phyloP scores from a whole-genome alignment of 2,113 vertebrate species.

The Dipodomys stephensi region DNA sequence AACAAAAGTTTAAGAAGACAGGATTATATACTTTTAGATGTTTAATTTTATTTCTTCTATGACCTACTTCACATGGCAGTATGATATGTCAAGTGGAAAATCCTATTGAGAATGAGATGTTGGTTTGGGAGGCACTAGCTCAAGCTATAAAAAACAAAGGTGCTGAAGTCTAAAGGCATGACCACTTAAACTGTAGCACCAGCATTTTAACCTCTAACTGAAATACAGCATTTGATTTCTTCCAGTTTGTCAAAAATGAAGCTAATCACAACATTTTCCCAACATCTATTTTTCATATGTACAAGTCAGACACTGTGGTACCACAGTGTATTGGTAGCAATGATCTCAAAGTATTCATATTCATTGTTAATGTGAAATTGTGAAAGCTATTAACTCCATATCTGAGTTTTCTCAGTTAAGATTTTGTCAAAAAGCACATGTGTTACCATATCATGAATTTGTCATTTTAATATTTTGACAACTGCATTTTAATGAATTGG shows the following conservation, averaged over 20 bases:
- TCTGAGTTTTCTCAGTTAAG: slow-evolving; percentile 22
- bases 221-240: not conserved
- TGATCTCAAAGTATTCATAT: not conserved
- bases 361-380: not conserved
- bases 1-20: not conserved
- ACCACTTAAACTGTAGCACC: not conserved
- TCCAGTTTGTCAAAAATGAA: not conserved
- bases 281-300: not conserved
- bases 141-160: not conserved
- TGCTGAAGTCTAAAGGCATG: not conserved
- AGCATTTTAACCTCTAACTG: not conserved
- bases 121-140: not conserved
- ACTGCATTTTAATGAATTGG: slow-evolving; percentile 18
- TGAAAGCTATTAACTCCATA: not conserved
- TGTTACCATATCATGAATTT: not conserved
- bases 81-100: not conserved
- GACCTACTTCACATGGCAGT: not conserved
- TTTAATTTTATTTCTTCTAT: not conserved
- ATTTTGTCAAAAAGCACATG: not conserved
- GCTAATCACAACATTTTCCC: not conserved
- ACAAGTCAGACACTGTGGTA: not conserved
- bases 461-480: slow-evolving; percentile 41
- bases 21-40: not conserved
- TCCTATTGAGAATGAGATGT: not conserved
- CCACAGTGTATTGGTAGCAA: not conserved